phyloP scores from a whole-genome alignment of 2,888 invertebrate genomes.

The Lithophane socia region DNA sequence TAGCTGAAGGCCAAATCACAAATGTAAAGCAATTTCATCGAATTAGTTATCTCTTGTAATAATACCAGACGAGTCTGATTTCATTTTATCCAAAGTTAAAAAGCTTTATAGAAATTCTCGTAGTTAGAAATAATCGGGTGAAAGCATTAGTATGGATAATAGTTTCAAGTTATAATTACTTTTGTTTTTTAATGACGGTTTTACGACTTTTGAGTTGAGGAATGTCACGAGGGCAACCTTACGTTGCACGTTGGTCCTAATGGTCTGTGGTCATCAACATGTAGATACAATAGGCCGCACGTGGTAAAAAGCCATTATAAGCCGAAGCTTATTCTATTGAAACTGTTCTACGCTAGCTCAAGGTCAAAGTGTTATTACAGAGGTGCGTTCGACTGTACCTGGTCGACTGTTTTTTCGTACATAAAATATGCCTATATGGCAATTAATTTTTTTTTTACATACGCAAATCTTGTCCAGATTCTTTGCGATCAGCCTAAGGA shows the following conservation, averaged over 20 bases:
- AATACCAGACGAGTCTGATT: background rate
- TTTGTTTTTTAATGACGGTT: background rate
- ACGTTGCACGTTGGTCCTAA: background rate
- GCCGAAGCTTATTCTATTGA: background rate
- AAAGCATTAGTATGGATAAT: background rate
- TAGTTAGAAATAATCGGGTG: slow-evolving; percentile 6
- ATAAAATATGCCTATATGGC: no score
- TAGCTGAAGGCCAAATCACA: background rate
- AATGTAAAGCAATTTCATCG: slow-evolving; percentile 4
- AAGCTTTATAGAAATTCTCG: slow-evolving; percentile 6
- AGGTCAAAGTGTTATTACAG: no score
- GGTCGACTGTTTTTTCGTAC: no score
- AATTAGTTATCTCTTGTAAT: slow-evolving; percentile 11
- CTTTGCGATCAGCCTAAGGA: background rate
- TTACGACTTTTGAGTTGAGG: background rate
- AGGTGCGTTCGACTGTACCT: no score
- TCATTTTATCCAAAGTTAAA: background rate
- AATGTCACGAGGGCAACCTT: no score
- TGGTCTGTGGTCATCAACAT: background rate
- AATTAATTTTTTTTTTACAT: background rate
- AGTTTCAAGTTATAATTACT: slow-evolving; percentile 11
- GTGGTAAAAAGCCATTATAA: background rate
- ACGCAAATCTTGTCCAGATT: background rate
- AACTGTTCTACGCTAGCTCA: no score
- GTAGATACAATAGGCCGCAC: background rate